phyloP scores from a whole-genome alignment of 2,113 vertebrate species.

The Fregata magnificens region DNA sequence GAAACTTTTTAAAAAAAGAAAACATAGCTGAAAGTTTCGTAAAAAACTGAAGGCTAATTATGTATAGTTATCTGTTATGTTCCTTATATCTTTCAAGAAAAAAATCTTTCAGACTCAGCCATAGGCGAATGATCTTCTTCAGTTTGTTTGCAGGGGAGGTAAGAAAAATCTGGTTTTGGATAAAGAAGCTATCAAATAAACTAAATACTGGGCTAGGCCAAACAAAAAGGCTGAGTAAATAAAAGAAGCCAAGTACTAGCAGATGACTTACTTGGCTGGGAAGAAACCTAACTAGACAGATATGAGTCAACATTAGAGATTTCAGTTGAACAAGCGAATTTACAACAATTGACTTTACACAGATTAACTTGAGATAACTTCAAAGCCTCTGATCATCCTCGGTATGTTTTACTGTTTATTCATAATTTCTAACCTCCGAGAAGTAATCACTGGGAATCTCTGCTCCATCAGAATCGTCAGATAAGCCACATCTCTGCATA shows the following conservation, averaged over 20 bases:
- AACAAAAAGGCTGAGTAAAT: neutral
- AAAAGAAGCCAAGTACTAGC: neutral
- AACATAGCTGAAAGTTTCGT: neutral
- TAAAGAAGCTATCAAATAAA: neutral
- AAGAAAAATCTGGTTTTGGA: neutral
- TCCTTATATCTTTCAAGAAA: neutral
- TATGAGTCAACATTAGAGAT: neutral
- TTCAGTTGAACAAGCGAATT: neutral
- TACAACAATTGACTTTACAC: neutral
- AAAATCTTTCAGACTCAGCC: neutral
- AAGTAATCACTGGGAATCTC: neutral
- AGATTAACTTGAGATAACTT: neutral
- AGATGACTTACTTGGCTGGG: neutral
- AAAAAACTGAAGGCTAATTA: neutral
- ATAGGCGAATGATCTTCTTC: neutral
- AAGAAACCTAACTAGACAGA: neutral
- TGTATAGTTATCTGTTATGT: neutral
- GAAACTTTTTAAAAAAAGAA: neutral
- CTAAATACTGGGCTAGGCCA: neutral
- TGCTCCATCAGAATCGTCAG: neutral
- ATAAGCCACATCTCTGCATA: neutral
- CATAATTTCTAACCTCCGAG: neutral
- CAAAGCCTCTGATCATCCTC: neutral
- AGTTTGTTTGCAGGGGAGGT: neutral
- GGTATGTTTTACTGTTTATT: neutral